Conservation (phyloP, 2,888 invertebrate genomes). For the Parascotia fuliginaria region DNA sequence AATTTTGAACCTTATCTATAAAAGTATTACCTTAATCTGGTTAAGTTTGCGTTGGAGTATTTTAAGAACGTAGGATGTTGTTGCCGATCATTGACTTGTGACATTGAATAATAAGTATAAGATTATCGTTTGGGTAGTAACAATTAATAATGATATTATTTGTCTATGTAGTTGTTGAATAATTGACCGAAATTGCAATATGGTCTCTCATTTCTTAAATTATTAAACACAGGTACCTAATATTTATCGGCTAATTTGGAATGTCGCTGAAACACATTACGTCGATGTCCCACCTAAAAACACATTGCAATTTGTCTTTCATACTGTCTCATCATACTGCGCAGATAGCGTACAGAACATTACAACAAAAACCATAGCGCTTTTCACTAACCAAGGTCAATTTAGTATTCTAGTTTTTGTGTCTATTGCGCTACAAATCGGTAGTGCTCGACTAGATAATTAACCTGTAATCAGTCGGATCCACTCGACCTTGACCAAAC, state of each 20-base stretch:
- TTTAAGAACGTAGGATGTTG: slow-evolving; percentile 37
- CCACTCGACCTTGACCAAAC: slow-evolving; percentile 32
- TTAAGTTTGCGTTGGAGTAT: slow-evolving; percentile 8
- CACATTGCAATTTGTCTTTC: too few relatives aligned
- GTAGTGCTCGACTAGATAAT: slow-evolving; percentile 31
- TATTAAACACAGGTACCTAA: too few relatives aligned
- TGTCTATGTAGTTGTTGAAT: too few relatives aligned
- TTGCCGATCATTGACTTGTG: slow-evolving; percentile 54
- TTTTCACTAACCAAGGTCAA: slow-evolving; percentile 18
- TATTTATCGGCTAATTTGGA: too few relatives aligned
- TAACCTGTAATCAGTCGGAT: slow-evolving; percentile 40
- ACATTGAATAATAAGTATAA: slow-evolving; percentile 45
- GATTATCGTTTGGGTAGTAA: background rate
- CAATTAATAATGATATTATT: too few relatives aligned
- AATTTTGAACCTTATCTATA: background rate
- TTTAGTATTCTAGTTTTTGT: slow-evolving; percentile 18
- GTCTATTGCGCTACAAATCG: slow-evolving; percentile 27
- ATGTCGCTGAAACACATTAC: too few relatives aligned
- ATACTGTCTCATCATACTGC: too few relatives aligned
- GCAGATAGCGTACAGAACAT: too few relatives aligned
- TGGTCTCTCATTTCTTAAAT: too few relatives aligned
- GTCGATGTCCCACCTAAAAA: too few relatives aligned
- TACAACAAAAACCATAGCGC: background rate
- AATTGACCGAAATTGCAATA: too few relatives aligned
- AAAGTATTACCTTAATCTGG: background rate